A percentile compares a stretch with the other conserved stretches of the same genome.
Evolutionary conservation across 2,888 invertebrate species (phyloP).

Genomic region (Lasioglossum pauxillum): DNA sequence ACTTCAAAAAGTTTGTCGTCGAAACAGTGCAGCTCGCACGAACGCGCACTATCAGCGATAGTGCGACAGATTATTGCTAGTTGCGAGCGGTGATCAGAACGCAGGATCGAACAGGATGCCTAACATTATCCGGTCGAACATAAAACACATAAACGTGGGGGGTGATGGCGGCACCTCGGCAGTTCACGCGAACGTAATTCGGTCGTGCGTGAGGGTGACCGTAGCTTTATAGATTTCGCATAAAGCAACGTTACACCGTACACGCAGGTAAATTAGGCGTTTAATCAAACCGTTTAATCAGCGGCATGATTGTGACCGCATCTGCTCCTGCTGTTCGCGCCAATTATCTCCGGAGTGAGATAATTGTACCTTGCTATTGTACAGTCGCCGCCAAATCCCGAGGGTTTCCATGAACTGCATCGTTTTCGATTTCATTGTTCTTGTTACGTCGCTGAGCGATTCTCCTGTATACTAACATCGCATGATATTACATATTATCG

Average conservation of each 20-base stretch:
- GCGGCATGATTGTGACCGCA: constrained; percentile 83
- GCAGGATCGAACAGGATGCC: constrained; percentile 15
- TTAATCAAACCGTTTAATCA: constrained; percentile 84
- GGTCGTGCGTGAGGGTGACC: constrained; percentile 23
- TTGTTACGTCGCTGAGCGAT: background rate
- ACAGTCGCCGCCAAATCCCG: constrained; percentile 22
- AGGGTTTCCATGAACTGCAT: background rate
- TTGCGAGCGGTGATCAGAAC: constrained; percentile 26
- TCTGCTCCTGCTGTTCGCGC: constrained; percentile 76
- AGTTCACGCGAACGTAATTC: constrained; percentile 36
- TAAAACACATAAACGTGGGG: constrained; percentile 46
- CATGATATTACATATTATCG: no score
- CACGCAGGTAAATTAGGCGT: constrained; percentile 79
- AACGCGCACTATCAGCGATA: constrained; percentile 8
- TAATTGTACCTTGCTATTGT: constrained; percentile 21
- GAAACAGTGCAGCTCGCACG: background rate
- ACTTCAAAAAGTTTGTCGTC: no score
- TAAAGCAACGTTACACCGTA: constrained; percentile 71
- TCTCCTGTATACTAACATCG: background rate
- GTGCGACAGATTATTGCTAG: constrained; percentile 9
- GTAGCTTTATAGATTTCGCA: constrained; percentile 70
- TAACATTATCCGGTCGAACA: constrained; percentile 39
- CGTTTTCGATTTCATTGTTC: background rate
- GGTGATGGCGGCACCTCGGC: constrained; percentile 26
- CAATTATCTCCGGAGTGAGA: constrained; percentile 70